phyloP scores from a whole-genome alignment of 2,888 invertebrate genomes.

The Cantharis rufa region DNA sequence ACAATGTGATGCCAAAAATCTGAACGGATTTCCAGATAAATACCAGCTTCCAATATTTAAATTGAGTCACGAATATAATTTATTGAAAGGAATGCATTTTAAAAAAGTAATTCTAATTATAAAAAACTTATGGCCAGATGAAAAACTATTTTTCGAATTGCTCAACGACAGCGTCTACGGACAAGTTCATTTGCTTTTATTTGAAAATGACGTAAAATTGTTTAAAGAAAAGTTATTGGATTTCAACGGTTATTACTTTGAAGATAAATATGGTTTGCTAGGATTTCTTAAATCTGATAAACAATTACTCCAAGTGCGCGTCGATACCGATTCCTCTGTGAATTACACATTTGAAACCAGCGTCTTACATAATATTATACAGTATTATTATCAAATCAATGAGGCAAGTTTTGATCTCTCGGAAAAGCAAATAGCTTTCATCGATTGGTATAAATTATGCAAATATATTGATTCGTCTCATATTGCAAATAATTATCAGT shows the following conservation, averaged over 20 bases:
- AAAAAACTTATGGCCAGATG: slow-evolving; percentile 3
- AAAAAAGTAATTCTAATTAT: slow-evolving; percentile 2
- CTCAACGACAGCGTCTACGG: too few species aligned
- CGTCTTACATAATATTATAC: slow-evolving; percentile 10
- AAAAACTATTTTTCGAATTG: too few species aligned
- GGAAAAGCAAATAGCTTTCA: neutral
- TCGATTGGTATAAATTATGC: slow-evolving; percentile 1
- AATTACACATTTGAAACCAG: slow-evolving; percentile 12
- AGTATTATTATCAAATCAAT: neutral
- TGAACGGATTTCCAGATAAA: neutral
- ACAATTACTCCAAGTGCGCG: slow-evolving; percentile 9
- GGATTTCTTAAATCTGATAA: neutral
- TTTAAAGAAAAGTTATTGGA: slow-evolving; percentile 1
- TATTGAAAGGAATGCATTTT: neutral
- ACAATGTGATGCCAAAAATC: neutral
- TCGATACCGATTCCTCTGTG: neutral
- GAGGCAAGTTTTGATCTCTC: neutral
- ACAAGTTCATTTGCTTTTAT: neutral
- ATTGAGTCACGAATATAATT: slow-evolving; percentile 7
- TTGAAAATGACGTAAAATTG: neutral
- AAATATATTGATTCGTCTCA: neutral
- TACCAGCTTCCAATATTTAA: slow-evolving; percentile 1
- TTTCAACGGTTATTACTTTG: slow-evolving; percentile 11
- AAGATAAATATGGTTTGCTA: slow-evolving; percentile 13
- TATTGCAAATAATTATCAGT: neutral